Conservation (phyloP, 2,113 vertebrate genomes). For the Phyllopteryx taeniolatus region DNA sequence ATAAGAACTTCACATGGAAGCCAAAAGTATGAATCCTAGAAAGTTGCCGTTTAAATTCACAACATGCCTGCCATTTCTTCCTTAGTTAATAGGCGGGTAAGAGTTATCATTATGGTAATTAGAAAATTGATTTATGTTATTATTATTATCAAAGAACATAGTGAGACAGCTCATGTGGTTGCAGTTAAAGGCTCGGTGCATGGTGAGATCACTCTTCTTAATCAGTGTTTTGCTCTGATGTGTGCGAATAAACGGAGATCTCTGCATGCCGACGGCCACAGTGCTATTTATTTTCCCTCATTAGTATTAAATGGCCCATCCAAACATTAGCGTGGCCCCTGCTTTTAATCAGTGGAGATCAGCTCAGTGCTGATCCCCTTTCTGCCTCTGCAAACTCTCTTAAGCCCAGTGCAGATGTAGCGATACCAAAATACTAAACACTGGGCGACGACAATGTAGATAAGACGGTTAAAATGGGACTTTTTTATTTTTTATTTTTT, state of each 20-base stretch:
- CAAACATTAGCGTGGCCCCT: slow-evolving; percentile 57
- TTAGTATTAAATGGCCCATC: slow-evolving; percentile 69
- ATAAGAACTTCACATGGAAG: neutral
- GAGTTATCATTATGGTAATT: neutral
- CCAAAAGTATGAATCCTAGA: neutral
- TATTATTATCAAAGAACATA: neutral
- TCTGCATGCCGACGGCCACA: slow-evolving; percentile 44
- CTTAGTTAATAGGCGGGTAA: neutral
- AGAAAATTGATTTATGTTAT: slow-evolving; percentile 1
- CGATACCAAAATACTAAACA: slow-evolving; percentile 13
- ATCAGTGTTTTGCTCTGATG: slow-evolving; percentile 2
- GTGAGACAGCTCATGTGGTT: neutral
- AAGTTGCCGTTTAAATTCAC: neutral
- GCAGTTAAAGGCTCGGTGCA: neutral
- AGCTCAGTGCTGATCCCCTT: slow-evolving; percentile 26
- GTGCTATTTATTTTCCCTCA: slow-evolving; percentile 65
- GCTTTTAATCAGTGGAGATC: slow-evolving; percentile 63
- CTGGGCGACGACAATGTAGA: neutral
- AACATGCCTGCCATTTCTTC: neutral
- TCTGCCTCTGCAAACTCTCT: slow-evolving; percentile 38
- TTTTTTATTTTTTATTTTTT: no score
- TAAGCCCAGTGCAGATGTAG: slow-evolving; percentile 13
- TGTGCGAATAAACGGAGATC: slow-evolving; percentile 13
- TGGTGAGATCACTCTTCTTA: neutral
- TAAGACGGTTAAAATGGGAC: neutral